Evolutionary conservation across 2,113 vertebrate species (phyloP).

Genomic region (Mirza zaza): DNA sequence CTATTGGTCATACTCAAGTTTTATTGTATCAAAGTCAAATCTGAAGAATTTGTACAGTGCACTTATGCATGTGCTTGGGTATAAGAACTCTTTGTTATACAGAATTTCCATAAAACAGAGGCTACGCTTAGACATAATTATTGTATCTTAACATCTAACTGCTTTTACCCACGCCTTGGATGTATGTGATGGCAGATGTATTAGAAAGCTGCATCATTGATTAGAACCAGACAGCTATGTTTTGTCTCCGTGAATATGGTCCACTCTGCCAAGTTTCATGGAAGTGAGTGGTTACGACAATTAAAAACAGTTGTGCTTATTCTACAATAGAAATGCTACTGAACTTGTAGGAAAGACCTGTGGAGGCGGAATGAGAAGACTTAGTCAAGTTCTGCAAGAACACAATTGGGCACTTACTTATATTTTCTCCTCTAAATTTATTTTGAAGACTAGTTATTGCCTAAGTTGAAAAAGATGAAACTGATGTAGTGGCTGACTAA

Average conservation of each 20-base stretch:
- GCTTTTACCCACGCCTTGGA: rapidly evolving
- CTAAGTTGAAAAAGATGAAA: background rate
- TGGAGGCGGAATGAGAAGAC: background rate
- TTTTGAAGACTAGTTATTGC: background rate
- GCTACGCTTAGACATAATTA: rapidly evolving
- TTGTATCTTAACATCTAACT: rapidly evolving
- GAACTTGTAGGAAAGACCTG: background rate
- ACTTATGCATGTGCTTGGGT: background rate
- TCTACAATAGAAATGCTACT: rapidly evolving
- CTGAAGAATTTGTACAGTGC: background rate
- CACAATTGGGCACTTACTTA: background rate
- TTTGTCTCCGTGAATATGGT: no score
- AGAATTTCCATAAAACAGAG: rapidly evolving
- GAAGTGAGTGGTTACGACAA: background rate
- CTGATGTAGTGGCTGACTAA: background rate
- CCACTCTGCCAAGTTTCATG: background rate
- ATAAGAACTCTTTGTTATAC: background rate
- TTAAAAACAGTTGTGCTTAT: background rate
- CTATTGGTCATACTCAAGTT: no score
- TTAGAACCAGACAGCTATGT: background rate
- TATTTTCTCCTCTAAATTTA: background rate
- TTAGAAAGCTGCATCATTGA: rapidly evolving
- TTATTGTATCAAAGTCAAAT: background rate
- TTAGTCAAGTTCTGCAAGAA: background rate
- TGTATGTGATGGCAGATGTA: background rate